Conservation (phyloP, 2,113 vertebrate species). For the Odontophorus gujanensis region DNA sequence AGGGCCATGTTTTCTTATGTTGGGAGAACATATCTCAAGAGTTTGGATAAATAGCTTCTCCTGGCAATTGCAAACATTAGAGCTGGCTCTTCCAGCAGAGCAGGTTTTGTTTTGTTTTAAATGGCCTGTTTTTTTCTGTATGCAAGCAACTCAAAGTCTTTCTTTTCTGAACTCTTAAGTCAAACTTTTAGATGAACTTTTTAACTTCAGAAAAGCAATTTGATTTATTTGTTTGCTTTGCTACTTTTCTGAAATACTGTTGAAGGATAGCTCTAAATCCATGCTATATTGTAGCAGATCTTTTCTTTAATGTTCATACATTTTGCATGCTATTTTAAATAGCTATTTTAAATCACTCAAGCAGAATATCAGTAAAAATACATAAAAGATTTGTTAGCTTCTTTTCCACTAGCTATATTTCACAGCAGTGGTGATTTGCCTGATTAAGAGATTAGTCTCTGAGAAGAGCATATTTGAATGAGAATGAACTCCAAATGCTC, state of each 20-base stretch:
- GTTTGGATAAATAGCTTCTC: not conserved
- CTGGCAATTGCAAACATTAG: not conserved
- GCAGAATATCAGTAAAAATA: constrained; percentile 43
- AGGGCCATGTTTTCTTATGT: not conserved
- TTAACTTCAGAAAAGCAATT: not conserved
- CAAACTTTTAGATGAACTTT: not conserved
- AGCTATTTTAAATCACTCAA: constrained; percentile 31
- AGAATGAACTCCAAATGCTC: constrained; percentile 46
- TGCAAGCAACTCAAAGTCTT: not conserved
- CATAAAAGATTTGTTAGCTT: constrained; percentile 60
- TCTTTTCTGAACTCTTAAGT: not conserved
- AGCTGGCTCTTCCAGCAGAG: not conserved
- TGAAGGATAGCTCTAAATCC: not conserved
- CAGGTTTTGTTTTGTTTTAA: not conserved
- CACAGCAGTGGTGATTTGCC: constrained; percentile 51
- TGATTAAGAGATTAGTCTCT: constrained; percentile 69
- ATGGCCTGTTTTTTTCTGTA: not conserved
- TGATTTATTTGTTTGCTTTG: not conserved
- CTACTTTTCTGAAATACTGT: not conserved
- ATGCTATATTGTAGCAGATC: not conserved
- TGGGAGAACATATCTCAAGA: not conserved
- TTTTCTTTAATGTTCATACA: not conserved
- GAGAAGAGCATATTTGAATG: constrained; percentile 55
- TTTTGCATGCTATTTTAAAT: constrained; percentile 52
- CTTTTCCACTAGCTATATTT: constrained; percentile 24